These are phyloP conservation scores for Poecilia gillii DNA, from an alignment of 2,797 vertebrate species.

Conservation along the genomic window DNA sequence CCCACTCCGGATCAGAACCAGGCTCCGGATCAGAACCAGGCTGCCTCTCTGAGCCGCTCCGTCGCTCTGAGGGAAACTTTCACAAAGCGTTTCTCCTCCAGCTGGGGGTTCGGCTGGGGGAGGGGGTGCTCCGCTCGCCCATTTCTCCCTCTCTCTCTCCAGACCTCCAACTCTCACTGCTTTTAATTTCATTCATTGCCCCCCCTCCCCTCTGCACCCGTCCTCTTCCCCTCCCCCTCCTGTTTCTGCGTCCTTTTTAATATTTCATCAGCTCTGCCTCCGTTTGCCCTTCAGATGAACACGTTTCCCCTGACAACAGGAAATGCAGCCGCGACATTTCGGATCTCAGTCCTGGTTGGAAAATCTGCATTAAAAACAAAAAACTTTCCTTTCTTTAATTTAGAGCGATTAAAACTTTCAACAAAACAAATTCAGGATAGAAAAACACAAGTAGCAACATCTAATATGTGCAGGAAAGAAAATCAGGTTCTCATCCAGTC, in stretches of 20 bases:
- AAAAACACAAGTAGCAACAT: no score
- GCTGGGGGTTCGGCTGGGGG: constrained; percentile 70
- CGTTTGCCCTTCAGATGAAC: constrained; percentile 21
- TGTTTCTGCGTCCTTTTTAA: constrained; percentile 55
- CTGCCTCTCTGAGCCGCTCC: constrained; percentile 62
- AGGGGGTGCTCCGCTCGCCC: constrained; percentile 75
- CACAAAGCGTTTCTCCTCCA: constrained; percentile 77
- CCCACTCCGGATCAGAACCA: constrained; percentile 16
- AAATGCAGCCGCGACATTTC: constrained; percentile 10
- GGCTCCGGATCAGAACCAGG: constrained; percentile 44
- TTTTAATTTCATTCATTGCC: constrained; percentile 79
- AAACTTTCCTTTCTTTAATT: background rate
- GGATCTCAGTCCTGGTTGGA: background rate
- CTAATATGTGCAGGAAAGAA: no score
- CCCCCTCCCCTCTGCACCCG: constrained; percentile 39
- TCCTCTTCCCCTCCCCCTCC: constrained; percentile 12
- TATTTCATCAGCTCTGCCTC: constrained; percentile 60
- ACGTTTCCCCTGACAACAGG: constrained; percentile 7
- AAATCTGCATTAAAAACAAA: background rate
- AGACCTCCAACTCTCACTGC: constrained; percentile 62
- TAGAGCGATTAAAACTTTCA: no score
- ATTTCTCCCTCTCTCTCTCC: constrained; percentile 64
- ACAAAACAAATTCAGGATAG: no score
- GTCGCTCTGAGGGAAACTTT: constrained; percentile 74
- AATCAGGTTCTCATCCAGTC: no score